phyloP scores from a whole-genome alignment of 2,888 invertebrate species.

The Parnassius glacialis region DNA sequence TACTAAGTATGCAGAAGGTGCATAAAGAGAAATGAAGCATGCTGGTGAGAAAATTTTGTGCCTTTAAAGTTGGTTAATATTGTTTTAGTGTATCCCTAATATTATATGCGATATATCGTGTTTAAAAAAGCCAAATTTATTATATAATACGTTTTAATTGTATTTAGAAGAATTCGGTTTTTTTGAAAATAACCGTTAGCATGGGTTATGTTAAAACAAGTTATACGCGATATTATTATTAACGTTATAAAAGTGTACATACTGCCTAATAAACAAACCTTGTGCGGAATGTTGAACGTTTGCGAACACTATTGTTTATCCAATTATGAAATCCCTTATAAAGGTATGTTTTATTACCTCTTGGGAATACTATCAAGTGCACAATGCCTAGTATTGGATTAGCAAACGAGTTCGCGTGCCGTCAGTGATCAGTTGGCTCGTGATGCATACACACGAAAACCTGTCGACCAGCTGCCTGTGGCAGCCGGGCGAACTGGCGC shows the following conservation, averaged over 20 bases:
- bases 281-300: conserved; percentile 13
- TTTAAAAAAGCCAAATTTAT: too few relatives aligned
- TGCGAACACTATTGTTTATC: conserved; percentile 28
- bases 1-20: too few relatives aligned
- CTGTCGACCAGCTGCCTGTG: conserved; percentile 72
- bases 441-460: conserved; percentile 75
- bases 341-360: conserved; percentile 47
- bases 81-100: too few relatives aligned
- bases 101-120: too few relatives aligned
- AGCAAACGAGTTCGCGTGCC: conserved; percentile 52
- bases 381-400: conserved; percentile 70
- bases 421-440: conserved; percentile 59
- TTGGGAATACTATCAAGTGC: conserved; percentile 69
- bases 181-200: too few relatives aligned
- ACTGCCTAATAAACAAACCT: conserved; percentile 6
- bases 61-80: too few relatives aligned
- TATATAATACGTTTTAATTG: too few relatives aligned
- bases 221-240: too few relatives aligned
- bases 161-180: too few relatives aligned
- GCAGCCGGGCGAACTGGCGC: conserved; percentile 74
- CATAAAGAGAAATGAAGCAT: too few relatives aligned
- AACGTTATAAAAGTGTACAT: not conserved
- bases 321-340: conserved; percentile 34
- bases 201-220: too few relatives aligned
- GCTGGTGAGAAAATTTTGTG: too few relatives aligned